A percentile compares a stretch with the other conserved stretches of the same genome.
Evolutionary conservation across 2,888 invertebrate species (phyloP).

Genomic region (Charanyca ferruginea): DNA sequence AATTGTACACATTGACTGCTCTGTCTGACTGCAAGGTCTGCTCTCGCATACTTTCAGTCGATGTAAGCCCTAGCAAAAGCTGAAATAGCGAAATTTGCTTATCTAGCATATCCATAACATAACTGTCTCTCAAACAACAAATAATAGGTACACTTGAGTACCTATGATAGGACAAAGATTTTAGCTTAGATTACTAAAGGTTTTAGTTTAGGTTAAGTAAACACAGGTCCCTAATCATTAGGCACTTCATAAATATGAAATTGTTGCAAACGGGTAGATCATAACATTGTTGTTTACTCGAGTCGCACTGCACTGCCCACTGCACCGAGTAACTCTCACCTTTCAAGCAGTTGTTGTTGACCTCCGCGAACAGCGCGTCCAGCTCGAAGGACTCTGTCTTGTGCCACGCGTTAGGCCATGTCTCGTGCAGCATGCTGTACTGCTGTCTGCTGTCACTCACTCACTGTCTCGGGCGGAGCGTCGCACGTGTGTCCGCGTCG

Average conservation of each 20-base stretch:
- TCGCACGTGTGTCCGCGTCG: conserved; percentile 66
- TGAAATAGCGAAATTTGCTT: neutral
- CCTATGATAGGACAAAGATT: neutral
- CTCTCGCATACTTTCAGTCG: no score
- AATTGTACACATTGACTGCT: conserved; percentile 7
- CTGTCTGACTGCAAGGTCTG: no score
- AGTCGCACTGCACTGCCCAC: neutral
- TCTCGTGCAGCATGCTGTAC: conserved; percentile 84
- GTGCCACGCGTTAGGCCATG: conserved; percentile 78
- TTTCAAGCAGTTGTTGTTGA: conserved; percentile 84
- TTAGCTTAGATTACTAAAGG: neutral
- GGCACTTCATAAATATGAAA: neutral
- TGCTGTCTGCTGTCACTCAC: conserved; percentile 60
- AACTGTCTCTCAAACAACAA: neutral
- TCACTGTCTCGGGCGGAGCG: conserved; percentile 30
- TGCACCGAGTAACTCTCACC: conserved; percentile 69
- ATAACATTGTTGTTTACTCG: conserved; percentile 10
- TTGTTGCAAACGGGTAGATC: conserved; percentile 6
- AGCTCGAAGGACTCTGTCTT: conserved; percentile 80
- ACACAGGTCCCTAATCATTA: neutral
- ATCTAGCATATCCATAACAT: neutral
- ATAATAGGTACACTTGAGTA: neutral
- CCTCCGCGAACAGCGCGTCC: conserved; percentile 84
- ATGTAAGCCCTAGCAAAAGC: neutral
- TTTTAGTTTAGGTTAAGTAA: neutral